Percentiles rank a stretch among this genome's conserved stretches.
Conservation (phyloP, 2,797 vertebrate genomes). For the Gorsachius magnificus region DNA sequence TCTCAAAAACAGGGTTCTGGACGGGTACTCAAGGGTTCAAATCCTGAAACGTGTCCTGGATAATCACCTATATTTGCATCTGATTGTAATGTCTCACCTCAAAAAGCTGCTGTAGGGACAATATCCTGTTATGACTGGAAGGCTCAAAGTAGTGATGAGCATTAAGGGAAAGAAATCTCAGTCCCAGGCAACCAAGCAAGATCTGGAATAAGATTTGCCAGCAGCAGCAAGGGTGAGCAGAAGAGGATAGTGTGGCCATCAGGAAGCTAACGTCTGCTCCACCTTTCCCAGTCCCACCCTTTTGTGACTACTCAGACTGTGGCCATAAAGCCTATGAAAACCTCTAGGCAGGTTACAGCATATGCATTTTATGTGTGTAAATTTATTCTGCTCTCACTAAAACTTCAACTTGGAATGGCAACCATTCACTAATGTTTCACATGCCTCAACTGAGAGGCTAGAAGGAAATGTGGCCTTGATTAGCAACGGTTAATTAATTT, state of each 20-base stretch:
- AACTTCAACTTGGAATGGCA: conserved; percentile 9
- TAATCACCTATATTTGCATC: not conserved
- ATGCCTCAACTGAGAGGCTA: not conserved
- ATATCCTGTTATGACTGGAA: not conserved
- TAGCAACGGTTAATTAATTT: conserved; percentile 34
- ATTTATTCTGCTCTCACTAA: not conserved
- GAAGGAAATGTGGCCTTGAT: conserved; percentile 37
- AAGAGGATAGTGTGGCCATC: not conserved
- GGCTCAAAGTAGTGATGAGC: not conserved
- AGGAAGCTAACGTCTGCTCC: not conserved
- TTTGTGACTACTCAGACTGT: not conserved
- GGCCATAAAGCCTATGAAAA: not conserved
- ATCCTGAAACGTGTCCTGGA: not conserved
- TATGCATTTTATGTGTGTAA: not conserved
- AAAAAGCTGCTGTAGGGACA: not conserved
- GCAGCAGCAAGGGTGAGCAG: not conserved
- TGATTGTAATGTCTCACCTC: not conserved
- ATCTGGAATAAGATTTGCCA: not conserved
- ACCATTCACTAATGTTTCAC: not conserved
- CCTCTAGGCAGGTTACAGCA: not conserved
- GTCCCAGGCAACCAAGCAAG: not conserved
- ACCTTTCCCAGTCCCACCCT: not conserved
- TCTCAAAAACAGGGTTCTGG: not conserved
- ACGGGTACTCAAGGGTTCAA: not conserved
- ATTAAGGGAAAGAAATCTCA: not conserved